Conservation (phyloP, 1,140 invertebrate species). For the Melitaea cinxia region DNA sequence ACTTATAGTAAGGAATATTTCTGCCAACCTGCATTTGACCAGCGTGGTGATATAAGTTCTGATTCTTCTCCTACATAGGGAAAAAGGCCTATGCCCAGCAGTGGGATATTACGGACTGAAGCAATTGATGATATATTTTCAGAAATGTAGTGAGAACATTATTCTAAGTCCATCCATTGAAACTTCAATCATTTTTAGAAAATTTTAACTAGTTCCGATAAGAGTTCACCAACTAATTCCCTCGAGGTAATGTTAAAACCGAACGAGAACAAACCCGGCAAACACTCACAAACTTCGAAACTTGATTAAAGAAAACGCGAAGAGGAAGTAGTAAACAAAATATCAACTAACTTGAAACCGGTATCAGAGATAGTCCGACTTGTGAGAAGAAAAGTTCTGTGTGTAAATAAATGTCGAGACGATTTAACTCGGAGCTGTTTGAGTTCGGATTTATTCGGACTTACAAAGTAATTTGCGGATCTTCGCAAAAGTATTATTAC, state of each 20-base stretch:
- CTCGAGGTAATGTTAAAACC: not conserved
- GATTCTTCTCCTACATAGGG: no score
- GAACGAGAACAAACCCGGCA: conserved; percentile 1
- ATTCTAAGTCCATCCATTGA: no score
- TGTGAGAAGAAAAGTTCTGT: conserved; percentile 16
- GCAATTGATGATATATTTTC: no score
- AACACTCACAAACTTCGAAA: conserved; percentile 6
- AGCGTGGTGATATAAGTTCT: no score
- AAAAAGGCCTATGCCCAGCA: no score
- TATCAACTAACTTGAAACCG: conserved; percentile 9
- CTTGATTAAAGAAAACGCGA: conserved; percentile 13
- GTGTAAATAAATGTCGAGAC: conserved; percentile 17
- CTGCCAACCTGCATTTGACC: no score
- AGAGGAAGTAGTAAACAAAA: conserved; percentile 9
- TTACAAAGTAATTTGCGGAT: conserved; percentile 19
- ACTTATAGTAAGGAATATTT: no score
- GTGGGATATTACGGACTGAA: no score
- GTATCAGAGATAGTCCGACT: conserved; percentile 11
- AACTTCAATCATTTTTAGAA: no score
- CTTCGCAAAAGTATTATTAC: conserved; percentile 4
- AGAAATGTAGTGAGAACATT: no score
- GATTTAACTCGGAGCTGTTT: conserved; percentile 18
- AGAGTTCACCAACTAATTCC: not conserved
- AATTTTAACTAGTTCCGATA: not conserved
- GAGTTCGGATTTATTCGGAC: conserved; percentile 15